Conservation (phyloP, 35 echinoderm and acorn worm genomes). For the Apostichopus japonicus region DNA sequence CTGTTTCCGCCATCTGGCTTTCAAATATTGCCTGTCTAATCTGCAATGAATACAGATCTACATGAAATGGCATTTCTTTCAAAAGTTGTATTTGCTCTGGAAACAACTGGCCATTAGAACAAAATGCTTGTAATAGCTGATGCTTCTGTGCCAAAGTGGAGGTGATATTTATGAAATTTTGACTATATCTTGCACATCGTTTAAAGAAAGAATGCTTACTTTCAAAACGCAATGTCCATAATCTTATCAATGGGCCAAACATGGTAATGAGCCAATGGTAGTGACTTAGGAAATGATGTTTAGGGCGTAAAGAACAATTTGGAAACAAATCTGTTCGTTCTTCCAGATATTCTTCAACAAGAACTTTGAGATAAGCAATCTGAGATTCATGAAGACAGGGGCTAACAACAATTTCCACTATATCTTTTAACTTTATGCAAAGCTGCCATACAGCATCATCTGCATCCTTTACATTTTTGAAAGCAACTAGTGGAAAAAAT, state of each 20-base stretch:
- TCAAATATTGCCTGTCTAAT: neutral
- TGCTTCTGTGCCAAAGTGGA: constrained; percentile 50
- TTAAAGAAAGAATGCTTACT: constrained; percentile 77
- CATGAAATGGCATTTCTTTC: constrained; percentile 10
- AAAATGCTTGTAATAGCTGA: constrained; percentile 39
- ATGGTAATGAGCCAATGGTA: neutral
- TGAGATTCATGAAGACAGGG: constrained; percentile 22
- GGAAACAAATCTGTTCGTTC: constrained; percentile 44
- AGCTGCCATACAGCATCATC: constrained; percentile 71
- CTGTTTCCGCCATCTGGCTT: neutral
- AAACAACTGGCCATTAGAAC: constrained; percentile 1
- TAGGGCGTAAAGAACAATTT: constrained; percentile 34
- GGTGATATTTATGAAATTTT: constrained; percentile 73
- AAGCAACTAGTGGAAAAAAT: constrained; percentile 62
- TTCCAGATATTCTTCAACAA: constrained; percentile 62
- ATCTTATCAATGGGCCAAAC: constrained; percentile 47
- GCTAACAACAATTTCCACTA: constrained; percentile 59
- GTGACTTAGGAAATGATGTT: constrained; percentile 32
- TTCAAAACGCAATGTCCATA: constrained; percentile 78
- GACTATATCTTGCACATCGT: constrained; percentile 38
- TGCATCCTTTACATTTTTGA: constrained; percentile 42
- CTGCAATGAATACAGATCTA: neutral
- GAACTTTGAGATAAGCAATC: constrained; percentile 55
- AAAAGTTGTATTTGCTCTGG: neutral
- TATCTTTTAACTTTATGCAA: constrained; percentile 48